phyloP scores from a whole-genome alignment of 2,888 invertebrate species.

The Trichogramma dendrolimi region DNA sequence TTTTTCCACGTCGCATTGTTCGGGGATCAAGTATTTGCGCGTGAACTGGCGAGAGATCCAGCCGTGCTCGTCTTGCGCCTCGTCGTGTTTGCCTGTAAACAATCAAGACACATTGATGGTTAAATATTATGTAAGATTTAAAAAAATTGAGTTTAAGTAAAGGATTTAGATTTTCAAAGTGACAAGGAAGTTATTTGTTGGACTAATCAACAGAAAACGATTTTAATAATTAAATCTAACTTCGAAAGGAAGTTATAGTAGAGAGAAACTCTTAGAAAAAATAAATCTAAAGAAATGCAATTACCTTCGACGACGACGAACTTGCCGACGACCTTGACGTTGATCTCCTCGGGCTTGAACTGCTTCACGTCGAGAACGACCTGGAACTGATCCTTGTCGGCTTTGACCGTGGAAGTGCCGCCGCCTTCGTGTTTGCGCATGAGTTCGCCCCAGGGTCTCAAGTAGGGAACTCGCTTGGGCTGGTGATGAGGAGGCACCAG shows the following conservation, averaged over 20 bases:
- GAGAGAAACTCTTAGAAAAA: too few relatives aligned
- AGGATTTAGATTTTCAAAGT: not conserved
- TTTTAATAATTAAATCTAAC: not conserved
- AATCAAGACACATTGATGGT: not conserved
- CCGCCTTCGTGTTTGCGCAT: conserved; percentile 55
- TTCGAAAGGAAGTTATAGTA: not conserved
- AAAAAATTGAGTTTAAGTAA: not conserved
- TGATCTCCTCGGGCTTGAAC: conserved; percentile 55
- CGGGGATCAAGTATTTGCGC: conserved; percentile 67
- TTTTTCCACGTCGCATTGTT: conserved; percentile 63
- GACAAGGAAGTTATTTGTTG: not conserved
- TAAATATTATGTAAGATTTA: not conserved
- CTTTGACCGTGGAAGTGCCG: conserved; percentile 58
- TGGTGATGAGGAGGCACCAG: conserved; percentile 11
- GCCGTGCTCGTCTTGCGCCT: conserved; percentile 71
- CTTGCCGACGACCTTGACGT: conserved; percentile 56
- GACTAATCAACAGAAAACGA: not conserved
- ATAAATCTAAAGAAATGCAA: conserved; percentile 11
- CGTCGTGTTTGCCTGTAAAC: conserved; percentile 68
- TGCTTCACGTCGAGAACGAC: conserved; percentile 75
- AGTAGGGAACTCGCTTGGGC: conserved; percentile 26
- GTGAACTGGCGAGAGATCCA: conserved; percentile 77
- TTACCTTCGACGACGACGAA: conserved; percentile 65
- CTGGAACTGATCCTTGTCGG: conserved; percentile 66
- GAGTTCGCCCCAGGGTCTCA: conserved; percentile 33